Base-by-base conservation (phyloP, 1,140 invertebrate genomes). In the Pachyrhynchus sulphureomaculatus region DNA sequence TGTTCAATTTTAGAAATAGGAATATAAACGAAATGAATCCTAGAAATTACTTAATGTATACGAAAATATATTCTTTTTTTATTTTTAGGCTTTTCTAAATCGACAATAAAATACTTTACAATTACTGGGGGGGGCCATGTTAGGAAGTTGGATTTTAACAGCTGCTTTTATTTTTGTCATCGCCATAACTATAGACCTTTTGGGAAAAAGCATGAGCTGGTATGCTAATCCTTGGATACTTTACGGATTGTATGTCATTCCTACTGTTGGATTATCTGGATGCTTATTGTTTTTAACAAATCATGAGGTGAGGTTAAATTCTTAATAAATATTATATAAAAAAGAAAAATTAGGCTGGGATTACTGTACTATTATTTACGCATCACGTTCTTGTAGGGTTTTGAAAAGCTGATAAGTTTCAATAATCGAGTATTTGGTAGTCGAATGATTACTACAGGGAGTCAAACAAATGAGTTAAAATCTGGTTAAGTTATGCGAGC, bases 211-310 rank as follows among this genome's bases (percentile, higher is more conserved):
- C 10, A 75, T 75, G 73, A 64, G 64, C 6, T 76, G 41, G 41
- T 44, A 44, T 58, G 42, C 60, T 5, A 62, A 55, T 18, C 68
- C 70, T 8, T 64, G 58, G 29, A 57, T 71, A n/a, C 53, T 71
- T 12, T 51, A 71, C 36, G 72, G 72, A 10, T 42, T 77, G 6
- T 76, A 74, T 66, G 64, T 53, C 2, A 52, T 57, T n/a, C 73
- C 74, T 15, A 64, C 62, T 4, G 48, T 69, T 13, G 55, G 49
- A 12, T 37, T 66, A 41, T 57, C 58, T 18, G 59, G 67, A 8
- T 41, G 44, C 37, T 9, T 52, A 32, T 15, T 64, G 20, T 32
- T 57, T 10, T 51, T 64, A 9, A 45, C 67, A 21, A 51, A 29
- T 15, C 37, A 52, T 54, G 36, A 62, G 57, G 62, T 67, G 58